Evolutionary conservation across 2,113 vertebrate species (phyloP), one percentile per base, ranked within the genome.

Genomic region (Actenoides lindsayi): DNA sequence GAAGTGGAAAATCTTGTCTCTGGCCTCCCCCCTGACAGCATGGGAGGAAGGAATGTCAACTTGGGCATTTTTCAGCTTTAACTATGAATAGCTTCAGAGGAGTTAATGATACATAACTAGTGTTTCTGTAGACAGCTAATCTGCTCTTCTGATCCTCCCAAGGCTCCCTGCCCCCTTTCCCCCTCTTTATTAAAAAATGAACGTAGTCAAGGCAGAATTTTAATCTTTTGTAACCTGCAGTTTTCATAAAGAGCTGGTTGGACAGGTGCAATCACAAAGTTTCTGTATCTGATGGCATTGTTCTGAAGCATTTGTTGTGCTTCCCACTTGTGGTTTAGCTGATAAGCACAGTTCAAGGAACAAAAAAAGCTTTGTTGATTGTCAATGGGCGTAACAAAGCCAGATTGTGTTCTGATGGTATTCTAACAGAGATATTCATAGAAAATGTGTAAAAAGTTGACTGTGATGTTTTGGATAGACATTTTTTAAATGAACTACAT

Each of bases 101-200:
- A 94, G 94, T 83, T 96, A 96, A 97, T 97, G 94, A 95, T 53
- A 96, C 85, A 87, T 93, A 97, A 96, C 93, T 87, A 92, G 91
- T 75, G 76, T 96, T 95, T 94, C 94, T 95, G 37, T 88, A 96
- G 91, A 92, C 94, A 90, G 90, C 67, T 97, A 94, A 97, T 94
- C 92, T 88, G 83, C 84, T 94, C 94, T 84, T 93, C 93, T 96
- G 94, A 93, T 96, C 93, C 91, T 95, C 87, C 92, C 87, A 96
- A 88, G 79, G 75, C 48, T 95, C 74, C 57, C 84, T 89, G 74
- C 21, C 67, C 65, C 24, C 28, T 85, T 95, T 74, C 24, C 35
- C 39, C 42, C 51, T 91, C 44, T 95, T 95, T 93, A 95, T 93
- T 97, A 96, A 96, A 95, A 96, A 94, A 78, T 64, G 59, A 88